phyloP scores from a whole-genome alignment of 2,888 invertebrate species.

The Lumbricus terrestris region DNA sequence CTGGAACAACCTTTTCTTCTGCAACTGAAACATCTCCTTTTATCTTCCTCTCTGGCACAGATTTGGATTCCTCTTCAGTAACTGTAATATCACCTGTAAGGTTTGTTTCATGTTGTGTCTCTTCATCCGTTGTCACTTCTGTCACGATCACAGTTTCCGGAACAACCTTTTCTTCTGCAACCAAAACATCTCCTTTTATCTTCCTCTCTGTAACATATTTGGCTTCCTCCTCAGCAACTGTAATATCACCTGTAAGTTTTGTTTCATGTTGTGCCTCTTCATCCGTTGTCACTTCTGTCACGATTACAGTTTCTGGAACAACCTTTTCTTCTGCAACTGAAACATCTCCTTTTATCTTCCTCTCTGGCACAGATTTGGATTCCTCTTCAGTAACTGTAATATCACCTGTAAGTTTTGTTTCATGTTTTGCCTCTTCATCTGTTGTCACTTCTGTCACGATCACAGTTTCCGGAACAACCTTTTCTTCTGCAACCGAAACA shows the following conservation, averaged over 20 bases:
- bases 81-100: neutral
- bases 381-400: neutral
- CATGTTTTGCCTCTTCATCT: neutral
- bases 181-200: neutral
- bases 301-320: neutral
- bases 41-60: neutral
- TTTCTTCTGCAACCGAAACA: neutral
- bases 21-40: neutral
- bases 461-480: neutral
- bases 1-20: neutral
- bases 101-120: too few species aligned
- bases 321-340: neutral
- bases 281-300: neutral
- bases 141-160: constrained; percentile 13
- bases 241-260: too few species aligned
- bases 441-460: neutral
- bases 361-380: neutral
- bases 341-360: neutral
- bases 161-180: neutral
- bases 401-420: neutral
- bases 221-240: neutral
- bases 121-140: neutral
- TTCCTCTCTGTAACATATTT: neutral
- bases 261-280: too few species aligned
- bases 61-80: neutral